Evolutionary conservation across 92 coral and sea anemone genomes (phyloP), one percentile per base, ranked within the genome.

Genomic region (Epizoanthus stellaris): DNA sequence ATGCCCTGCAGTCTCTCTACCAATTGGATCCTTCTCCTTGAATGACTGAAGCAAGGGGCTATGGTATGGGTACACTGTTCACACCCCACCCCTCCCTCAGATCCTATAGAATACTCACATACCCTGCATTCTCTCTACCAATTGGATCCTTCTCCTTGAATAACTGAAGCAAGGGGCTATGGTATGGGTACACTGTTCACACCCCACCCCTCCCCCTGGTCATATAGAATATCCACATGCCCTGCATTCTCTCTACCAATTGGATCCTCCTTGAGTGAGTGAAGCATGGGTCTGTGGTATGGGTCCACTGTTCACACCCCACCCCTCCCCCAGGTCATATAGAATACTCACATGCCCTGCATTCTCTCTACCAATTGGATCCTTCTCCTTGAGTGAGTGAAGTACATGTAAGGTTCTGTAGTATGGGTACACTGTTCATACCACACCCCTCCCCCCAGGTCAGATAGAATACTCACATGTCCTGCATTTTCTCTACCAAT

Each of bases 11-110:
- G 94, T 96, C 79, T 96, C 98, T 73, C 95, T 91, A 21, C 90
- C 81, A 54, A 92, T 92, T 13, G 99, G 99, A 82, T 94, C 95
- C 86, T 96, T 96, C 54, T 93, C 94, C 38, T 91, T 93, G 20
- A 96, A 89, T 73, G 91, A 92, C 82, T 94, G 95, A 42, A 96
- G 85, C 82, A 91, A 77, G 69, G 99, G 91, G 15, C 94, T 94
- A 49, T 94, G 94, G 30, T 81, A 85, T 58, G 95, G 98, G 47
- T 89, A 91, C 0, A 95, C 94, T 47, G 97, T 93, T 23, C 98
- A n/a, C 11, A n/a, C 9, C 66, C 8, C 9, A n/a, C 21, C 21
- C 66, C 66, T 17, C 66, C 66, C 66, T 20, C 21, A 17, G 6
- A 5, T 9, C 17, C 1, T 30, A 30, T 30, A 30, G 34, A 30